These are phyloP conservation scores for Chelonoidis abingdonii DNA, from an alignment of 2,113 vertebrate species.

Conservation along the genomic window DNA sequence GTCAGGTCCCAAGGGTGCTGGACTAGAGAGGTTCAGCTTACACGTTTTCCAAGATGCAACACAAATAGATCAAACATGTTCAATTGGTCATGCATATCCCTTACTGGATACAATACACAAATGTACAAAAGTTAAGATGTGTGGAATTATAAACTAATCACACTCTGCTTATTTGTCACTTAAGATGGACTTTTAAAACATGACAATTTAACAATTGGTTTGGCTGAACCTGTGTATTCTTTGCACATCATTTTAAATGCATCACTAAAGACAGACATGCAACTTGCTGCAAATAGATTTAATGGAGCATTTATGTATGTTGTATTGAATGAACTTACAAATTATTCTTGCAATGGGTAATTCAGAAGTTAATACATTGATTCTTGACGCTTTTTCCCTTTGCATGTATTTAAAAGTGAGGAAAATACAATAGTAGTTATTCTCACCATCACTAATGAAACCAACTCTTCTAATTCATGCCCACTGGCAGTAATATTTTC, in stretches of 20 bases:
- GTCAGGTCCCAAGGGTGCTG: too few relatives aligned
- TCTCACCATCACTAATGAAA: constrained; percentile 1
- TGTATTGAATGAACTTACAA: constrained; percentile 11
- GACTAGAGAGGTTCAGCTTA: not conserved
- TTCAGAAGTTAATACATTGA: not conserved
- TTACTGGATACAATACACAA: not conserved
- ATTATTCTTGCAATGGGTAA: not conserved
- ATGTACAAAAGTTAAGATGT: not conserved
- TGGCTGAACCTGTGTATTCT: not conserved
- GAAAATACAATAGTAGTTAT: not conserved
- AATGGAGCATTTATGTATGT: not conserved
- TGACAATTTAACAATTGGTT: constrained; percentile 31
- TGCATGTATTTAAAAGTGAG: not conserved
- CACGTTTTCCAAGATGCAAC: not conserved
- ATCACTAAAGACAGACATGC: constrained; percentile 13
- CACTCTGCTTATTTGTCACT: not conserved
- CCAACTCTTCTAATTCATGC: not conserved
- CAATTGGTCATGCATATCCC: not conserved
- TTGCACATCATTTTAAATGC: constrained; percentile 53
- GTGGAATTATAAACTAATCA: not conserved
- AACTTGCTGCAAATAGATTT: constrained; percentile 55
- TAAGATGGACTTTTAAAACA: constrained; percentile 18
- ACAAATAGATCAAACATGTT: not conserved
- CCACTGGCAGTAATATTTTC: not conserved
- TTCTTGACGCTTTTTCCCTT: not conserved